Base-by-base conservation (phyloP, 1,140 invertebrate species). In the Calliopsis andreniformis region DNA sequence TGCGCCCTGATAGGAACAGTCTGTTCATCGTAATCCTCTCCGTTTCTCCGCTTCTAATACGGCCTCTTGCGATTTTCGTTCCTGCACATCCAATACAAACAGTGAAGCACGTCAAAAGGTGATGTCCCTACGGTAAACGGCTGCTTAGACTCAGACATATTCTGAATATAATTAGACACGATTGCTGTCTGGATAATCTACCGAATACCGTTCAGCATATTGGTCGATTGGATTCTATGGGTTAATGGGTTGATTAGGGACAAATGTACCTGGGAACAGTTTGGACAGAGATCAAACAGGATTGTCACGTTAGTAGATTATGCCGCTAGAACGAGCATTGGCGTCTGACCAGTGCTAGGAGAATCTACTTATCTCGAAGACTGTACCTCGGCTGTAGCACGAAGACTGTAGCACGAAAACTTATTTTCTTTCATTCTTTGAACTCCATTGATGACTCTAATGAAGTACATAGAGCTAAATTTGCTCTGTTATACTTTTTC, bases 221-320 rank as follows among this genome's bases (percentile, higher is more conserved):
- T n/a, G n/a, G n/a, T n/a, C n/a, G 70, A 42, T 51, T 53, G 47
- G 20, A 23, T 39, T 3, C 23, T n/a, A 18, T 10, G 25, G 14
- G 25, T 55, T 66, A 66, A 45, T 73, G 25, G 61, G 66, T 66
- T 66, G 70, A 73, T 73, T 63, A 25, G 28, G 32, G 28, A 42
- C 35, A 32, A 59, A 7, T 18, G n/a, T 35, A 23, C 49, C 25
- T 6, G 49, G 35, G 10, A 3, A 28, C 16, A 18, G 30, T 23
- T 62, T 25, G 20, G 45, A 49, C 32, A 28, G 28, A 32, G 68
- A 45, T 10, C 62, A 49, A 14, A 16, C 25, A 3, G 5, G 16
- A 14, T 10, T n/a, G 16, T 7, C 23, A 16, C 20, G 14, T 16
- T 35, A 32, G 14, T 20, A 30, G 20, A 70, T 47, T 56, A 14